Evolutionary conservation across 2,888 invertebrate genomes (phyloP), one percentile per base, ranked within the genome.

Genomic region (Drosophila dives): DNA sequence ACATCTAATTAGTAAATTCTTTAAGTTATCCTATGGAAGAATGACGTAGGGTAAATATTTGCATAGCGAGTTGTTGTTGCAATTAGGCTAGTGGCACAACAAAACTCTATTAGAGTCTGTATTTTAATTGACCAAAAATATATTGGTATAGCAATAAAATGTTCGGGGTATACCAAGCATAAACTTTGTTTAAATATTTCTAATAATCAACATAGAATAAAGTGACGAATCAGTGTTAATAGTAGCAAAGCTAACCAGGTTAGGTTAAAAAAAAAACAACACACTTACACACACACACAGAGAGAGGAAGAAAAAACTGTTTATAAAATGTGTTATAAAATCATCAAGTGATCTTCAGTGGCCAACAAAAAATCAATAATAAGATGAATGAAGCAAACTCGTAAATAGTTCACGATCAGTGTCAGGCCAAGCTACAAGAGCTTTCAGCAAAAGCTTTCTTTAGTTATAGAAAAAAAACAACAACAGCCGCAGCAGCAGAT

Each of bases 381-480:
- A 40, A 64, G 63, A 68, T 62, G 64, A 64, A 80, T 71, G 61
- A 62, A 15, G 29, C 67, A 58, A 73, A 67, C 70, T 59, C 66
- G 62, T 83, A 77, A 76, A 64, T 65, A 68, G 65, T 38, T 73
- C 67, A 58, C 71, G 68, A 72, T 74, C 75, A 61, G 60, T 50
- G 48, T 71, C 45, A 70, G 45, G 34, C 50, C 40, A 38, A 49
- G 58, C 34, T 8, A n/a, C 20, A n/a, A 8, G 33, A 60, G 76
- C 70, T 70, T 64, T 40, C 15, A 45, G 34, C 50, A 4, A 36
- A 64, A 75, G 77, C 77, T 74, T 32, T 49, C 12, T 17, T 17
- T 36, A 12, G 38, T 26, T n/a, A 12, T 12, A 23, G 11, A n/a
- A 12, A 23, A 38, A 33, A 34, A 40, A 26, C 20, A 34, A 26